A percentile compares a stretch with the other conserved stretches of the same genome.
These are phyloP conservation scores for Peromyscus nudipes DNA, from an alignment of 2,797 vertebrate species.

Conservation along the genomic window DNA sequence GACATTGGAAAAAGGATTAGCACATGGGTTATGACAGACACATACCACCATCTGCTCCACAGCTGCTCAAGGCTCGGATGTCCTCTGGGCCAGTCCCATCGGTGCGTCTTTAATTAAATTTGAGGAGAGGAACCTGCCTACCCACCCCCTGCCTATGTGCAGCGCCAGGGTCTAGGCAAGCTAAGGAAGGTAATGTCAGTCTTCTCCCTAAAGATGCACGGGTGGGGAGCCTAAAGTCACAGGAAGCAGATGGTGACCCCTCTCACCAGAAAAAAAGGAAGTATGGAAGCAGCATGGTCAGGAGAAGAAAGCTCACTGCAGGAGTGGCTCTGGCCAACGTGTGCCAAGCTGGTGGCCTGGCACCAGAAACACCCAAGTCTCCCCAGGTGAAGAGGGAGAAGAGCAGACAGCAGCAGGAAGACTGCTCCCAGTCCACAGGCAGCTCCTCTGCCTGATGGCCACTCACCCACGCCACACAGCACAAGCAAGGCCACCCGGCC, in stretches of 20 bases:
- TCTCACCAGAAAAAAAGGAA: neutral
- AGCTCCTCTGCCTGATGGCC: neutral
- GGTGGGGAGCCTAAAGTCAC: neutral
- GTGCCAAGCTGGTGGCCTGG: neutral
- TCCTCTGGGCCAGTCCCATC: neutral
- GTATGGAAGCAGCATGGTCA: neutral
- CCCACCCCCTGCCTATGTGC: neutral
- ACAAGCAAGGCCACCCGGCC: neutral
- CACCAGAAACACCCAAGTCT: neutral
- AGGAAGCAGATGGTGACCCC: neutral
- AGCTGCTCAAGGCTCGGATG: neutral
- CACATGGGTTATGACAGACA: neutral
- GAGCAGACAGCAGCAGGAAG: neutral
- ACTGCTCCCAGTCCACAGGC: too few species aligned
- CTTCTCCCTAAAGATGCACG: neutral
- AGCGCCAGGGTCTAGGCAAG: neutral
- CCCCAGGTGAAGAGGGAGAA: neutral
- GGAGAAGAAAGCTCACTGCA: neutral
- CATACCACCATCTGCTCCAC: constrained; percentile 10
- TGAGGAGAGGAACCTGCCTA: neutral
- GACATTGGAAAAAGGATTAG: neutral
- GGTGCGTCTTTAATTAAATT: constrained; percentile 1
- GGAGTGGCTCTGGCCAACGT: too few species aligned
- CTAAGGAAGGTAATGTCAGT: neutral
- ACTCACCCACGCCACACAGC: neutral